Percentiles rank a stretch among this genome's conserved stretches.
Conservation (phyloP, 2,797 vertebrate genomes). For the Gallirallus australis region DNA sequence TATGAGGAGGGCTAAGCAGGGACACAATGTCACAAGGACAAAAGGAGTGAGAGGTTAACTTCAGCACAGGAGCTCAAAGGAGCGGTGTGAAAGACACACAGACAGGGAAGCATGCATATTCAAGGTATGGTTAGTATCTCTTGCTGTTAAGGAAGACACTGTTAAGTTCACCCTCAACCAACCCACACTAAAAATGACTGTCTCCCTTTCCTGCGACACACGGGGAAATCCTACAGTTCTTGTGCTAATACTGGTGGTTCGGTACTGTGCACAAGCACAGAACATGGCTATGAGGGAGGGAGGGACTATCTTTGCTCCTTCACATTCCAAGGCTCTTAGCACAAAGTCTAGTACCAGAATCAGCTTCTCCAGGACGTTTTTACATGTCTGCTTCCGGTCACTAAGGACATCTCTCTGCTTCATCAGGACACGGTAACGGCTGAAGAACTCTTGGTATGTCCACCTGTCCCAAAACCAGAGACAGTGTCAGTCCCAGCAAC, state of each 20-base stretch:
- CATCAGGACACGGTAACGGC: slow-evolving; percentile 97
- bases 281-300: neutral
- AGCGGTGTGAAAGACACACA: neutral
- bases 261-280: neutral
- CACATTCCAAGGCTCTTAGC: neutral
- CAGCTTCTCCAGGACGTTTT: slow-evolving; percentile 94
- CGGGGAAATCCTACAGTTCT: neutral
- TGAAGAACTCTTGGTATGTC: slow-evolving; percentile 99
- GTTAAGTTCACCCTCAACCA: neutral
- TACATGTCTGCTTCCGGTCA: slow-evolving; percentile 94
- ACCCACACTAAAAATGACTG: neutral
- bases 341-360: slow-evolving; percentile 84
- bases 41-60: neutral
- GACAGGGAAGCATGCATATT: neutral
- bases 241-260: neutral
- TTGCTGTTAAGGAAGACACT: neutral
- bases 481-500: neutral
- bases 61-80: neutral
- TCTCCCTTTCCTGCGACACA: neutral
- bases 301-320: neutral
- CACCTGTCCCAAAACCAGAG: slow-evolving; percentile 82
- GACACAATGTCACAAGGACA: neutral
- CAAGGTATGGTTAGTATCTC: neutral
- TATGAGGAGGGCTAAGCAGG: neutral
- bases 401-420: slow-evolving; percentile 94